Conservation (phyloP, 2,113 vertebrate genomes). For the Anarhynchus alexandrinus region DNA sequence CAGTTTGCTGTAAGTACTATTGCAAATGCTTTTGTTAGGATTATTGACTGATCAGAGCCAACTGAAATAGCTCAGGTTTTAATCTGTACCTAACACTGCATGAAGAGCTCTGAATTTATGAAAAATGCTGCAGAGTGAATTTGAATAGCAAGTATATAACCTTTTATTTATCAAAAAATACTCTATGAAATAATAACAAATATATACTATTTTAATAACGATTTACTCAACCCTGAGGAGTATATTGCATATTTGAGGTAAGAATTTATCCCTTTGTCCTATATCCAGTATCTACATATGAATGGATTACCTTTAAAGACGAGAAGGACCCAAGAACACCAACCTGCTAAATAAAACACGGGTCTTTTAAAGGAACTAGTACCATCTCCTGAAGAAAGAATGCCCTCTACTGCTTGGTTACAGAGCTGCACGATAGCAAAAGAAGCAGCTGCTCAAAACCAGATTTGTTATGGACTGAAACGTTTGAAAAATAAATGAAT, state of each 20-base stretch:
- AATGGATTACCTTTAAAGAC: background rate
- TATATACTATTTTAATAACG: background rate
- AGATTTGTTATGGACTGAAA: background rate
- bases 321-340: background rate
- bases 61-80: background rate
- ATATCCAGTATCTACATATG: background rate
- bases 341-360: background rate
- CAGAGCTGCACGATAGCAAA: background rate
- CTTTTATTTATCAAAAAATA: background rate
- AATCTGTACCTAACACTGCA: background rate
- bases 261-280: background rate
- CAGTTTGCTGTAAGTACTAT: background rate
- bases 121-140: background rate
- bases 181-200: background rate
- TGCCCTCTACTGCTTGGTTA: constrained; percentile 67
- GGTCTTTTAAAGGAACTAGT: background rate
- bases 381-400: constrained; percentile 53
- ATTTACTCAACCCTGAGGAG: background rate
- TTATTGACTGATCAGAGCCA: background rate
- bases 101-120: background rate
- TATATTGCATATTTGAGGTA: background rate
- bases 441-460: background rate
- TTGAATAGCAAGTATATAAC: background rate
- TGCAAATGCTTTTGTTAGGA: background rate
- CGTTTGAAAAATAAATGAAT: background rate